These are phyloP conservation scores for Ruditapes philippinarum DNA, from an alignment of 1,140 invertebrate species.

Conservation along the genomic window DNA sequence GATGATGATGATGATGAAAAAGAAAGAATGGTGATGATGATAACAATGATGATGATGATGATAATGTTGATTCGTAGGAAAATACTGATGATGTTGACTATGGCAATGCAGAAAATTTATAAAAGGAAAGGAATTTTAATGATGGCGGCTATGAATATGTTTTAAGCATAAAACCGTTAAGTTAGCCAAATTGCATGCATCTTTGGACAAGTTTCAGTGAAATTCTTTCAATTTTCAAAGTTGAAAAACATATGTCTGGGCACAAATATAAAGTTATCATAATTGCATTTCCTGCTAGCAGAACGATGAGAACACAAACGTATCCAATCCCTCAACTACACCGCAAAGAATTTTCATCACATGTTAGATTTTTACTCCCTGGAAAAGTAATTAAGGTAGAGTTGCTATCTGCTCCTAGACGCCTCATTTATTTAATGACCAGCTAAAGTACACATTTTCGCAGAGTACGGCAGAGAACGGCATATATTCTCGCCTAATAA, in stretches of 20 bases:
- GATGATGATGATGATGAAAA: no score
- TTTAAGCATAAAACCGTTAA: no score
- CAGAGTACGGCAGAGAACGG: background rate
- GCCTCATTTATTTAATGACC: slow-evolving; percentile 5
- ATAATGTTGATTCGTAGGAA: no score
- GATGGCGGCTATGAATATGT: no score
- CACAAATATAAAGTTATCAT: background rate
- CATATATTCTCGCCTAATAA: background rate
- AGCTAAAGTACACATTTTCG: background rate
- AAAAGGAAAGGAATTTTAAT: no score
- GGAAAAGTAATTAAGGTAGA: background rate
- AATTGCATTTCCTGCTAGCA: background rate
- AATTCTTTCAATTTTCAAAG: no score
- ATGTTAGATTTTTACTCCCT: background rate
- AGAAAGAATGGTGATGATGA: no score
- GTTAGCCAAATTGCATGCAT: no score
- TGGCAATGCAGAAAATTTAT: no score
- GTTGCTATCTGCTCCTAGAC: background rate
- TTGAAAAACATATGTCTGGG: background rate
- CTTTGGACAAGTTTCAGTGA: no score
- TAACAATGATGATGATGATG: no score
- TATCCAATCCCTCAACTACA: background rate
- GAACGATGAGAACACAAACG: background rate
- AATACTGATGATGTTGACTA: no score
- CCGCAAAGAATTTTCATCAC: background rate